Base-by-base conservation (phyloP, 2,888 invertebrate genomes). In the Agrotis segetum region DNA sequence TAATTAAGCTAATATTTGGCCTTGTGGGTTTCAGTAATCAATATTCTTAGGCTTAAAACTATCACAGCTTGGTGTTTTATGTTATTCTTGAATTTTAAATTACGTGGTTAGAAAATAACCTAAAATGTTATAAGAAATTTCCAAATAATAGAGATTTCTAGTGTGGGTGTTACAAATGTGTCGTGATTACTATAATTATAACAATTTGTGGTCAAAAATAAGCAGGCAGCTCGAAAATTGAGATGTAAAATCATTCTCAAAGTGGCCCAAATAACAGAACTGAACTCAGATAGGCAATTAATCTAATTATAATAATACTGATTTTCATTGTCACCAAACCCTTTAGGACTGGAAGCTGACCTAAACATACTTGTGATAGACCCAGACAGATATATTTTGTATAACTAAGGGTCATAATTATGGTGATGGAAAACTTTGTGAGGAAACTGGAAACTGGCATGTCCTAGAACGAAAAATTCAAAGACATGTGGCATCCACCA, bases 1-100 rank as follows among this genome's bases (percentile, higher is more conserved):
- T 50, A 44, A 19, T 14, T 21, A 46, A 21, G 47, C 52, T 55
- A 67, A 58, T 75, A 50, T 75, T 55, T 60, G 59, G 24, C 50
- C 50, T 65, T 71, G 53, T 52, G 11, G 13, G 7, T 14, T 49
- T 52, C 16, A 0, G n/a, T 77, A 56, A 61, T 61, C 60, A n/a
- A 77, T 55, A 56, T 44, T 77, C 14, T 50, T 40, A 6, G 46
- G 6, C 19, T 17, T 40, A 16, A n/a, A 19, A 19, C 19, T 21
- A 44, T 9, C 2, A 40, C 6, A n/a, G 5, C n/a, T 21, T 44
- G 13, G 16, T 47, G n/a, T 1, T 40, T 9, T 67, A 70, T 11
- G 24, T 24, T 40, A 29, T 44, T 14, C 13, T 14, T n/a, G 34
- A 0, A n/a, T 2, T 14, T 21, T 17, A 24, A 4, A 13, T 7